These are phyloP conservation scores for Pseudorhiza aurosa DNA, from an alignment of 30 jellyfish, hydroid and myxozoan species.

Conservation along the genomic window DNA sequence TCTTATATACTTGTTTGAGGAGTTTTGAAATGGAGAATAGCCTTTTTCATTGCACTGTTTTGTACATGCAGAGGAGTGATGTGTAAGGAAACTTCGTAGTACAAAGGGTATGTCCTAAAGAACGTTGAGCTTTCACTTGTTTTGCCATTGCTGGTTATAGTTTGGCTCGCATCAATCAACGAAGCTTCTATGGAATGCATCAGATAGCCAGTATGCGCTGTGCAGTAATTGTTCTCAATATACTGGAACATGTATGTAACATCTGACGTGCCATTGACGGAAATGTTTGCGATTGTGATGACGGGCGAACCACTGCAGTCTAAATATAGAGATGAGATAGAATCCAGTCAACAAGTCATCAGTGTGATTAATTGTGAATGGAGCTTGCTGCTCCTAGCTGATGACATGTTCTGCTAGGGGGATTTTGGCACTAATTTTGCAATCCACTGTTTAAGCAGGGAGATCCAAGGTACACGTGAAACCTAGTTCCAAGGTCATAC, in stretches of 20 bases:
- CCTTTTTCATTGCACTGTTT: not conserved
- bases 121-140: slow-evolving; percentile 2
- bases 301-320: not conserved
- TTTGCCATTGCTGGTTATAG: not conserved
- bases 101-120: not conserved
- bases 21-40: not conserved
- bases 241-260: slow-evolving; percentile 19
- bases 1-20: not conserved
- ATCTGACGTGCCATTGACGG: not conserved
- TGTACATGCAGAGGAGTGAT: slow-evolving; percentile 7
- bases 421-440: no score
- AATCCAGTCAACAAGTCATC: no score
- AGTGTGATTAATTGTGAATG: no score
- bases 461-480: no score
- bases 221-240: not conserved
- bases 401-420: no score
- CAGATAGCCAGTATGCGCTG: not conserved
- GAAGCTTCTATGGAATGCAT: not conserved
- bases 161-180: not conserved
- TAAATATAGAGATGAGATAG: not conserved
- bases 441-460: no score
- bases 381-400: no score
- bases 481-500: no score
- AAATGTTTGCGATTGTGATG: not conserved
- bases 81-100: not conserved